phyloP scores from a whole-genome alignment of 2,888 invertebrate genomes.

The Lissocephala sabroskyi region DNA sequence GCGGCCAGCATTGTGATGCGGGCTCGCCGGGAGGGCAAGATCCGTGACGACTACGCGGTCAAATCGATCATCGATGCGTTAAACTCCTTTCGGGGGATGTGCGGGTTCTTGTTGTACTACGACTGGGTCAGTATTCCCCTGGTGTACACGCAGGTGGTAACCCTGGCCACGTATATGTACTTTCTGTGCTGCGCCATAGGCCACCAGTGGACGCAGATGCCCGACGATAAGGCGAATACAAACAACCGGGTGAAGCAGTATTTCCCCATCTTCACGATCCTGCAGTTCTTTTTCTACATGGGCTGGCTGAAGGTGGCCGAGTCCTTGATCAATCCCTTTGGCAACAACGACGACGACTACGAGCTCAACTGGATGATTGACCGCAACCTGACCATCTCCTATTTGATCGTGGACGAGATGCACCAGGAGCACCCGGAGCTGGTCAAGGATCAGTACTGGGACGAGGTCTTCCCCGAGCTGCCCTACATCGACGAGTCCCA shows the following conservation, averaged over 20 bases:
- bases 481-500: constrained; percentile 86
- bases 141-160: constrained; percentile 91
- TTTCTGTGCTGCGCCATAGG: constrained; percentile 89
- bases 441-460: constrained; percentile 91
- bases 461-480: constrained; percentile 87
- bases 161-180: constrained; percentile 89
- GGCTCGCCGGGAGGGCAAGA: constrained; percentile 88
- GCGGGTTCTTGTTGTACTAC: constrained; percentile 81
- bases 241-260: constrained; percentile 78
- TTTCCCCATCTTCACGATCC: constrained; percentile 88
- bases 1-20: constrained; percentile 89
- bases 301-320: constrained; percentile 94
- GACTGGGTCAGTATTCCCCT: constrained; percentile 83
- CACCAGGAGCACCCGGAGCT: constrained; percentile 91
- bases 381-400: constrained; percentile 85
- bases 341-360: constrained; percentile 92
- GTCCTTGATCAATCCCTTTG: constrained; percentile 90
- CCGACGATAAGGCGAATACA: constrained; percentile 68
- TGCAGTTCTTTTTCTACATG: constrained; percentile 90
- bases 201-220: constrained; percentile 84
- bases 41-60: constrained; percentile 91
- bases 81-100: constrained; percentile 85
- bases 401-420: constrained; percentile 94
- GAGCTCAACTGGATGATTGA: constrained; percentile 94
- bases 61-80: constrained; percentile 90